phyloP scores from a whole-genome alignment of 2,113 vertebrate genomes.

The Rhynchomys soricoides region DNA sequence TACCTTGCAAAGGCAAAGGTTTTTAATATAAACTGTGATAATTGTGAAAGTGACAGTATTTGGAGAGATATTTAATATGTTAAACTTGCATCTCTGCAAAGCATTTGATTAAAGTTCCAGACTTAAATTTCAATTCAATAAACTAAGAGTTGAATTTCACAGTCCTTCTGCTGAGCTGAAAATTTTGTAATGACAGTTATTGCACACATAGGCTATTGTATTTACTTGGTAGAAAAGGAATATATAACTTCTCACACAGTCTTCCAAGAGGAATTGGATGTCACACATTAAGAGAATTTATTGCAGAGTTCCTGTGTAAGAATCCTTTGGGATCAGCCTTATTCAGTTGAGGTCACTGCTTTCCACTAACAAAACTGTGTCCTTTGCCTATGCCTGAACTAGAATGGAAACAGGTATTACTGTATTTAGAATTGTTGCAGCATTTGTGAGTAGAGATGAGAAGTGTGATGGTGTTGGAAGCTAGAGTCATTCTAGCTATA shows the following conservation, averaged over 20 bases:
- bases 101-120: slow-evolving; percentile 51
- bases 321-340: not conserved
- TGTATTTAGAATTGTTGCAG: not conserved
- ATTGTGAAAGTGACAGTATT: slow-evolving; percentile 17
- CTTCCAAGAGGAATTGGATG: slow-evolving; percentile 1
- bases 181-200: not conserved
- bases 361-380: not conserved
- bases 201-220: not conserved
- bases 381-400: not conserved
- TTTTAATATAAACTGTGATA: not conserved
- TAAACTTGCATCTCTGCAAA: slow-evolving; percentile 52
- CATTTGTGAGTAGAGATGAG: not conserved
- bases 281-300: slow-evolving; percentile 45
- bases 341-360: not conserved
- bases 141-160: slow-evolving; percentile 44
- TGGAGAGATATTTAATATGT: slow-evolving; percentile 33
- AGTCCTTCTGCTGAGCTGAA: not conserved
- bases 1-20: slow-evolving; percentile 28
- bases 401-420: not conserved
- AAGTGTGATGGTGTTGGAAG: not conserved
- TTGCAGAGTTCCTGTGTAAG: not conserved
- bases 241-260: not conserved
- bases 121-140: slow-evolving; percentile 40
- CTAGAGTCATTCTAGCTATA: not conserved
- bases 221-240: slow-evolving; percentile 9